A percentile compares a stretch with the other conserved stretches of the same genome.
Conservation (phyloP, 2,113 vertebrate genomes). For the Clarias gariepinus region DNA sequence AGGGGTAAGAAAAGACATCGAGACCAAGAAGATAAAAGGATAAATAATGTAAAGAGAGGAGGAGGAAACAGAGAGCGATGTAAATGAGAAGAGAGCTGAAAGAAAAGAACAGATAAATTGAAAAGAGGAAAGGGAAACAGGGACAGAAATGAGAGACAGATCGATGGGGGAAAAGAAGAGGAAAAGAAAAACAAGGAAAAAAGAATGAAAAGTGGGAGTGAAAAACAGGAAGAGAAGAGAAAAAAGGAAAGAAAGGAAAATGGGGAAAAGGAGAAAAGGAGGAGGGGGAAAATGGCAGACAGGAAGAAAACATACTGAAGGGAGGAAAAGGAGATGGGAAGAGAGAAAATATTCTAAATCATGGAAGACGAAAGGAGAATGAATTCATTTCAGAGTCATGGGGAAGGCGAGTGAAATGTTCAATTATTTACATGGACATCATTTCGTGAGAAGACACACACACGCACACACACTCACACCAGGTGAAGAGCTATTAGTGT, state of each 20-base stretch:
- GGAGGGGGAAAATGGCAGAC: background rate
- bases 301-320: background rate
- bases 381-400: slow-evolving; percentile 18
- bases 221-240: no score
- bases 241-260: background rate
- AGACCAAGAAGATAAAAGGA: background rate
- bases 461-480: background rate
- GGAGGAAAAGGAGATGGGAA: background rate
- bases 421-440: slow-evolving; percentile 21
- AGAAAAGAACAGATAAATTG: background rate
- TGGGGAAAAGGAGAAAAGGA: background rate
- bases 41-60: background rate
- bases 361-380: background rate
- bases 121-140: background rate
- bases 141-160: background rate
- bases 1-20: background rate
- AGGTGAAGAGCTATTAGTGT: slow-evolving; percentile 2
- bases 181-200: background rate
- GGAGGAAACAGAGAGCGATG: background rate
- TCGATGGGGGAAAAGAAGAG: background rate
- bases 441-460: background rate
- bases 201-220: no score
- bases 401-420: slow-evolving; percentile 9
- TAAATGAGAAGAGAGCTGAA: background rate
- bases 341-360: background rate